These are phyloP conservation scores for Halcyon senegalensis DNA, from an alignment of 2,113 vertebrate species.

Conservation along the genomic window DNA sequence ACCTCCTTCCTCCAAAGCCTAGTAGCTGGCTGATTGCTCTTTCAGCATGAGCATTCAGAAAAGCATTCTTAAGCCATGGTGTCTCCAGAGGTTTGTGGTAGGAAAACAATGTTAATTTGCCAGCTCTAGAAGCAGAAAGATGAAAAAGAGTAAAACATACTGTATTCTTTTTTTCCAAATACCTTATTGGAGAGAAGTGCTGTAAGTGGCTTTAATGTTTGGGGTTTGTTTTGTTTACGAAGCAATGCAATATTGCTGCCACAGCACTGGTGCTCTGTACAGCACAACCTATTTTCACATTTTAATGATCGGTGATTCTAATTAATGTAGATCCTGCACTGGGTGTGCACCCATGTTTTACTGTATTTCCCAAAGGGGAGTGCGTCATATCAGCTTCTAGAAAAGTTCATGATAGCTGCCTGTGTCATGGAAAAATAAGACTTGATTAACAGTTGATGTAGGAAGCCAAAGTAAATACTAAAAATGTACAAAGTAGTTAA, in stretches of 20 bases:
- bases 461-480: constrained; percentile 24
- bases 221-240: background rate
- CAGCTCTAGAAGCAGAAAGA: background rate
- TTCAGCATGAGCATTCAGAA: background rate
- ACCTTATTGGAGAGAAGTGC: background rate
- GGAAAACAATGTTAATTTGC: constrained; percentile 24
- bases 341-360: background rate
- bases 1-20: background rate
- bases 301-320: background rate
- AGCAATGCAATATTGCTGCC: background rate
- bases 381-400: background rate
- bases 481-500: background rate
- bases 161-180: constrained; percentile 3
- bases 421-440: constrained; percentile 6
- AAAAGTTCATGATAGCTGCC: background rate
- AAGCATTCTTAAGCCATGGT: background rate
- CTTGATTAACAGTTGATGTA: background rate
- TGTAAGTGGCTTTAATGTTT: background rate
- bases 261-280: background rate
- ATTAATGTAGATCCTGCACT: background rate
- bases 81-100: background rate
- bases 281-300: background rate
- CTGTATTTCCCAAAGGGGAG: background rate
- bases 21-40: background rate
- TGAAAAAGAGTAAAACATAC: background rate